Base-by-base conservation (phyloP, 1,140 invertebrate species). In the Drosophila ohnishii region DNA sequence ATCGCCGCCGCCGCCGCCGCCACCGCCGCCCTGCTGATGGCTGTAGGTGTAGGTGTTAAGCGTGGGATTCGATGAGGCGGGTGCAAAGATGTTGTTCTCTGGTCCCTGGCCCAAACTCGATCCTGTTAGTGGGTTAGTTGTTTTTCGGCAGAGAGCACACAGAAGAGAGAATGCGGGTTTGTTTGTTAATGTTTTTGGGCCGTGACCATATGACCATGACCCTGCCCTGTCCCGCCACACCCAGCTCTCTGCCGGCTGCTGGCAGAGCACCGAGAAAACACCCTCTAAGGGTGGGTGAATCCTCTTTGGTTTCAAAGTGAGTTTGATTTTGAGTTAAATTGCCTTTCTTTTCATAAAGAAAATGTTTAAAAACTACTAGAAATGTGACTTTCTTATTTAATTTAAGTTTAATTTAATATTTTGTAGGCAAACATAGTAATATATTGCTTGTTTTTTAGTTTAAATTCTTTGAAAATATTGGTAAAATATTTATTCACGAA, bases 61-160 rank as follows among this genome's bases (percentile, higher is more conserved):
- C 62, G 90, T 86, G 67, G 91, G 90, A 70, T 91, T 91, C 61
- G 89, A 90, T 71, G 87, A 88, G 64, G 83, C 90, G 47, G 90
- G 80, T 76, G 91, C 80, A 56, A 90, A 88, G 40, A 92, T 88
- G 32, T 87, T 91, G 74, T 91, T 90, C 64, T 92, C 91, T 1
- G 91, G 90, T 35, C 90, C 90, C 35, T 90, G 90, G 59, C 91
- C 91, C 45, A 91, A 61, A 70, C 90, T 92, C 9, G 91, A 84
- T 91, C 91, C 91, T 92, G 75, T 71, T 75, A 37, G 51, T 75
- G 19, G 22, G 42, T 64, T 74, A 51, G 45, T 75, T 6, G 10
- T 28, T 28, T 22, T 30, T 30, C 58, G 60, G 16, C n/a, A 25
- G 34, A 19, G 8, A 11, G 28, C 59, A 62, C 10, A 25, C 42